Evolutionary conservation across 2,113 vertebrate species (phyloP).

Genomic region (Solea senegalensis): DNA sequence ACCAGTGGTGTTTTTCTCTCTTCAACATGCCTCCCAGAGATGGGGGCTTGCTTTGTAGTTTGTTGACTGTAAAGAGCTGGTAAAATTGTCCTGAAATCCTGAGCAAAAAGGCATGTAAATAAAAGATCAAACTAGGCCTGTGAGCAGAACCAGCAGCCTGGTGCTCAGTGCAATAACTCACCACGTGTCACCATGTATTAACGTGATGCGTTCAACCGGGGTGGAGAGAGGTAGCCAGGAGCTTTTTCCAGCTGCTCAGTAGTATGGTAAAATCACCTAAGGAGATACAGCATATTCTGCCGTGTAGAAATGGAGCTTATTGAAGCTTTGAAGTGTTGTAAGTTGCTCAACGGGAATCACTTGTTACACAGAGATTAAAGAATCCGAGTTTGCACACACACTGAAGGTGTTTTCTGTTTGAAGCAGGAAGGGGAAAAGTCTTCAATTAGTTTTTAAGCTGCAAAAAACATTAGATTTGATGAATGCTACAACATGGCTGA

Average conservation of each 20-base stretch:
- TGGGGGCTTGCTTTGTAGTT: constrained; percentile 73
- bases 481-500: not conserved
- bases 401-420: constrained; percentile 24
- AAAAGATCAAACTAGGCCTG: constrained; percentile 80
- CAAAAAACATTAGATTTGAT: constrained; percentile 7
- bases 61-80: constrained; percentile 74
- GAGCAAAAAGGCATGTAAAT: constrained; percentile 81
- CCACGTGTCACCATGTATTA: constrained; percentile 68
- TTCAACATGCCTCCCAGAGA: constrained; percentile 71
- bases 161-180: constrained; percentile 79
- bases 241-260: constrained; percentile 49
- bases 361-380: constrained; percentile 36
- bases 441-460: constrained; percentile 4
- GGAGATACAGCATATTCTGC: constrained; percentile 37
- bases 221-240: constrained; percentile 61
- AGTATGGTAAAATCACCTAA: constrained; percentile 64
- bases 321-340: constrained; percentile 44
- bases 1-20: constrained; percentile 58
- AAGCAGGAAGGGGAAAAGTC: constrained; percentile 1
- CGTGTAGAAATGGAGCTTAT: constrained; percentile 45
- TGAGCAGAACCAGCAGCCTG: constrained; percentile 73
- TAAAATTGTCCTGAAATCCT: constrained; percentile 79
- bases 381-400: constrained; percentile 14
- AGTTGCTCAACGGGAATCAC: not conserved
- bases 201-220: constrained; percentile 59